phyloP scores from a whole-genome alignment of 2,797 vertebrate genomes.

The Phataginus tricuspis region DNA sequence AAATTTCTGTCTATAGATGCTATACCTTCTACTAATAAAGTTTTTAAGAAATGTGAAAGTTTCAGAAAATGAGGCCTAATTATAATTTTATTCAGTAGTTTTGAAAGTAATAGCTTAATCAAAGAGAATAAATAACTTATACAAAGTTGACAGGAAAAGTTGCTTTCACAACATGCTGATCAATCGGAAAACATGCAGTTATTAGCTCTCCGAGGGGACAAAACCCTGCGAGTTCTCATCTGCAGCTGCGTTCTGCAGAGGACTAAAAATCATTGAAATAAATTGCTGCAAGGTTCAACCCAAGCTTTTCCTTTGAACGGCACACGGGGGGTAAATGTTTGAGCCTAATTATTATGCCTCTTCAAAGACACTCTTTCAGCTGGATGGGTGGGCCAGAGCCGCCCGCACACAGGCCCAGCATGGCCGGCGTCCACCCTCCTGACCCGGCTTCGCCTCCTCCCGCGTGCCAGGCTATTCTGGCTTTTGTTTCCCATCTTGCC shows the following conservation, averaged over 20 bases:
- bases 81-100: neutral
- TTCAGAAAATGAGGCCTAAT: neutral
- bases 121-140: slow-evolving; percentile 18
- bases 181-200: neutral
- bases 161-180: neutral
- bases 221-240: neutral
- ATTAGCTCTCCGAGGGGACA: neutral
- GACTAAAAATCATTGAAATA: slow-evolving; percentile 61
- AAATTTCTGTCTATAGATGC: neutral
- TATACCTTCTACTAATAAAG: neutral
- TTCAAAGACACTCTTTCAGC: slow-evolving; percentile 60
- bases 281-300: slow-evolving; percentile 60
- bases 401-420: neutral
- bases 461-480: neutral
- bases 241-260: slow-evolving; percentile 37
- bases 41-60: neutral
- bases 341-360: slow-evolving; percentile 67
- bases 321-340: slow-evolving; percentile 40
- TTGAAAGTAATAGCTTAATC: slow-evolving; percentile 22
- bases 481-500: slow-evolving; percentile 45
- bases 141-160: neutral
- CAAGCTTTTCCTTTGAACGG: slow-evolving; percentile 60
- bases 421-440: neutral
- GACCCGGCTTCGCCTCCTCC: neutral
- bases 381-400: neutral